Evolutionary conservation across 2,888 invertebrate genomes (phyloP), one percentile per base, ranked within the genome.

Genomic region (Acrobasis suavella): DNA sequence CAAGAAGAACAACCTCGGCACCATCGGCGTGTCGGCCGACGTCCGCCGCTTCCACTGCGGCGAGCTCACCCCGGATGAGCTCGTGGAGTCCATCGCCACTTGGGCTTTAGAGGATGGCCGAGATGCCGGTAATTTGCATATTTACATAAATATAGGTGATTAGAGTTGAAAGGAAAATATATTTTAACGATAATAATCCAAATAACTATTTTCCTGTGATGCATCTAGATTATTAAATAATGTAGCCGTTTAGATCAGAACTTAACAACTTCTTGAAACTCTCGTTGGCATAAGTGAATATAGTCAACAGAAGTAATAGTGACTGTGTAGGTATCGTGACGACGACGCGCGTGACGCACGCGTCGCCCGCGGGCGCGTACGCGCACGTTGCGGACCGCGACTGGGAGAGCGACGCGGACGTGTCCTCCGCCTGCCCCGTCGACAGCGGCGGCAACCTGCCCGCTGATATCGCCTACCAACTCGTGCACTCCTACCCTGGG

Each of bases 371-470:
- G n/a, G 60, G 60, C 17, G 52, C 60, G 22, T 96, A 95, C 80
- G 95, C 96, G 0, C 95, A 95, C 77, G 86, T 92, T 0, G 94
- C 96, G 0, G 85, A 94, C 69, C 93, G 96, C 50, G 92, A 95
- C 76, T 96, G 96, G 96, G 96, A 96, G 86, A 93, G 90, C 72
- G 96, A 96, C 80, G 90, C 89, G 0, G 93, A 94, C 60, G 87
- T 95, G 7, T 64, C 54, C 2, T 69, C 10, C 0, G 72, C 64
- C 39, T 77, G 79, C 37, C 97, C n/a, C 46, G 46, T 14, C 46
- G 66, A 64, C 50, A 66, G 87, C 93, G 86, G 5, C 71, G 75
- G 14, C 17, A 63, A 52, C 67, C 82, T 62, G 95, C 94, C 74
- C 46, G 46, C 86, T 8, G 96, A 96, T 80, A 96, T 96, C 69